These are phyloP conservation scores for Tringa solitaria DNA, from an alignment of 2,113 vertebrate species.

Conservation along the genomic window DNA sequence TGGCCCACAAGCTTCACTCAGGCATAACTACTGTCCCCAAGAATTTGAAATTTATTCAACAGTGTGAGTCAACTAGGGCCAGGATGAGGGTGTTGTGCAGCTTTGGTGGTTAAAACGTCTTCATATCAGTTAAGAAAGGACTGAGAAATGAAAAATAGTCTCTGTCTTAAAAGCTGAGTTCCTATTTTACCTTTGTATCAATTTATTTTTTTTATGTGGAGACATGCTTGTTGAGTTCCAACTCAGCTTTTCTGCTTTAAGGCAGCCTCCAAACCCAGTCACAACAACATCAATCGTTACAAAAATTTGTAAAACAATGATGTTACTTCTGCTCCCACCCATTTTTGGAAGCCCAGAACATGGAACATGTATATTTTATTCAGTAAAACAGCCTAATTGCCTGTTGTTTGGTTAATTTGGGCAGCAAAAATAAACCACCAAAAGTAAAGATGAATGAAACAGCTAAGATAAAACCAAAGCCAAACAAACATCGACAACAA, in stretches of 20 bases:
- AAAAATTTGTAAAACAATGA: neutral
- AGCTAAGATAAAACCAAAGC: conserved; percentile 36
- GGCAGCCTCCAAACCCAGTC: neutral
- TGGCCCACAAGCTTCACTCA: neutral
- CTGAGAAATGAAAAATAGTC: neutral
- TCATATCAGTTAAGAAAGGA: neutral
- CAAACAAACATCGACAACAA: conserved; percentile 28
- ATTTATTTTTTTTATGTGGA: neutral
- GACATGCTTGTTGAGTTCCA: neutral
- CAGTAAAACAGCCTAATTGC: neutral
- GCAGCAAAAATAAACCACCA: conserved; percentile 45
- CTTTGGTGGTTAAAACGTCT: neutral
- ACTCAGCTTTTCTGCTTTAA: neutral
- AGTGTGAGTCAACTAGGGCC: neutral
- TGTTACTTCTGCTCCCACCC: neutral
- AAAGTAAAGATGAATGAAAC: conserved; percentile 20
- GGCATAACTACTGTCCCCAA: neutral
- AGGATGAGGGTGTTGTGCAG: neutral
- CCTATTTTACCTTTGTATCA: neutral
- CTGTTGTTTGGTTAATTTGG: conserved; percentile 12
- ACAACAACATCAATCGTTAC: neutral
- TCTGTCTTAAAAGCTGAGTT: neutral
- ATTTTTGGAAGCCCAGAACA: neutral
- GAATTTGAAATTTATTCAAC: neutral
- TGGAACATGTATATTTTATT: neutral